These are phyloP conservation scores for Acanthosepion pharaonis DNA, from an alignment of 2,888 invertebrate species.

Conservation along the genomic window DNA sequence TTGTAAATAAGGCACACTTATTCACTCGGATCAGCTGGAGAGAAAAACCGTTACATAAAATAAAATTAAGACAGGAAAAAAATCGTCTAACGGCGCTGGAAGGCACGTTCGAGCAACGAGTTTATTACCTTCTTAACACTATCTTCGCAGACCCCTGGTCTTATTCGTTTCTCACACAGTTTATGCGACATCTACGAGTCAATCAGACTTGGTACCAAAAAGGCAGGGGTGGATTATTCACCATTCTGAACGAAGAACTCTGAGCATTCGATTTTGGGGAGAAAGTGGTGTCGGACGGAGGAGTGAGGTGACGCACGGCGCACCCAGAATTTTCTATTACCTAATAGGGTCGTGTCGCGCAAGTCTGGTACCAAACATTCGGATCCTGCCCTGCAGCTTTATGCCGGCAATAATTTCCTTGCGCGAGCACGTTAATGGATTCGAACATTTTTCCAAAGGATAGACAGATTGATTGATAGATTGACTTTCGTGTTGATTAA, in stretches of 20 bases:
- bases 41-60: neutral
- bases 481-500: neutral
- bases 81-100: neutral
- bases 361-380: neutral
- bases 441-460: neutral
- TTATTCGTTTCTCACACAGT: neutral
- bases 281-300: neutral
- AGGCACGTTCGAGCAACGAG: neutral
- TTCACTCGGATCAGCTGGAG: neutral
- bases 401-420: neutral
- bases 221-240: neutral
- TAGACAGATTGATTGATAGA: neutral
- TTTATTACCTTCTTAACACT: neutral
- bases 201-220: neutral
- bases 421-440: neutral
- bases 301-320: neutral
- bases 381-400: neutral
- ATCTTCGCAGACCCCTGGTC: neutral
- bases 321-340: neutral
- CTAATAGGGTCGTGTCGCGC: neutral
- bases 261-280: neutral
- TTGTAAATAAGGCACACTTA: neutral
- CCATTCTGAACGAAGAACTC: neutral
- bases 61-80: neutral
- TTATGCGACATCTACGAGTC: neutral